Conservation (phyloP, 2,888 invertebrate genomes). For the Notodonta ziczac region DNA sequence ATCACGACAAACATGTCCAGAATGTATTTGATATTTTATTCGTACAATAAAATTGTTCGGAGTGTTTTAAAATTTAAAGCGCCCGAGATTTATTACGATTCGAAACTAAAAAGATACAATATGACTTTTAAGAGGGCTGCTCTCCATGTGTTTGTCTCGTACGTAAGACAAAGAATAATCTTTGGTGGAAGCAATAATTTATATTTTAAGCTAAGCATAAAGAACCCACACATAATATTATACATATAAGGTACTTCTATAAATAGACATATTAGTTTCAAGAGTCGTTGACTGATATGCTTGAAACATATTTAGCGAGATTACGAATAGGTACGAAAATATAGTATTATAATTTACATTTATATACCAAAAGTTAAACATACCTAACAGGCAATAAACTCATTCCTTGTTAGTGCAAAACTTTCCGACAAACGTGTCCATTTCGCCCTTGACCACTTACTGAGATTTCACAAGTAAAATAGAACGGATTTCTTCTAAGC, state of each 20-base stretch:
- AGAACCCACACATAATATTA: neutral
- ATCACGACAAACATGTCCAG: neutral
- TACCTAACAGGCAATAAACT: neutral
- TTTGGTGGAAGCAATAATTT: conserved; percentile 25
- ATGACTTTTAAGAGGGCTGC: conserved; percentile 29
- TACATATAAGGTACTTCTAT: neutral
- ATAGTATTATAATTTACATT: too few species aligned
- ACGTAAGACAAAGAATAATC: conserved; percentile 10
- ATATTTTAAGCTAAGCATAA: conserved; percentile 23
- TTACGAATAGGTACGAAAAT: too few species aligned
- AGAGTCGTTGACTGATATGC: neutral
- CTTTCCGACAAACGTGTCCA: conserved; percentile 17
- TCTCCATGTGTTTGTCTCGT: conserved; percentile 43
- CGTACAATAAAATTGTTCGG: neutral
- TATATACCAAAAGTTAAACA: too few species aligned
- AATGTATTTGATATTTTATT: conserved; percentile 8
- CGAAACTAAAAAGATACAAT: conserved; percentile 31
- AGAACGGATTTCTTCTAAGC: conserved; percentile 25
- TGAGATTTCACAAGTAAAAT: conserved; percentile 21
- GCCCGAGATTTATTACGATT: conserved; percentile 34
- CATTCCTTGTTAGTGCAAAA: neutral
- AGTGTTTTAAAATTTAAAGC: conserved; percentile 1
- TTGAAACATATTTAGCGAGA: neutral
- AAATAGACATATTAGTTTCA: neutral
- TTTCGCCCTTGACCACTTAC: conserved; percentile 31